A percentile compares a stretch with the other conserved stretches of the same genome.
Conservation (phyloP, 2,888 invertebrate species). For the Thymelicus acteon region DNA sequence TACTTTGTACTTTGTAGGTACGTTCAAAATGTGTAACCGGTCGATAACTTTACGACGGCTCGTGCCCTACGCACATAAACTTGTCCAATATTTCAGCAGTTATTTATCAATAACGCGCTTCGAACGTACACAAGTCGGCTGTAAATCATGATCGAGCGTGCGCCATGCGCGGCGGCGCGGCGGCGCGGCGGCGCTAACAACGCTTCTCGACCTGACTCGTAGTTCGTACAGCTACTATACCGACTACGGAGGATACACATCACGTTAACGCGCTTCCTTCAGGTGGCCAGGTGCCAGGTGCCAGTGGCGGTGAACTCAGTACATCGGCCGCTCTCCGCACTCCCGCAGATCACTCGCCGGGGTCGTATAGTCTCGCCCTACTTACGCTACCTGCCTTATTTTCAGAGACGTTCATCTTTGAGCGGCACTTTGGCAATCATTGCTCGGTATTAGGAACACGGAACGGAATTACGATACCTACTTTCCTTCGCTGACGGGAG, state of each 20-base stretch:
- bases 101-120: conserved; percentile 29
- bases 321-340: not conserved
- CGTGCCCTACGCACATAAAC: conserved; percentile 15
- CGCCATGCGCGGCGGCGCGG: not conserved
- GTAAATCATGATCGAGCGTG: conserved; percentile 29
- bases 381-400: conserved; percentile 7
- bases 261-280: conserved; percentile 23
- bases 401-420: conserved; percentile 6
- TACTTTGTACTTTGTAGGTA: no score
- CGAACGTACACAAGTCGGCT: conserved; percentile 12
- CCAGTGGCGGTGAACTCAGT: conserved; percentile 7
- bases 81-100: conserved; percentile 19
- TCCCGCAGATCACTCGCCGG: not conserved
- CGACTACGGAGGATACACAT: not conserved
- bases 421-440: conserved; percentile 6
- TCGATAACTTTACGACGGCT: not conserved
- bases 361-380: not conserved
- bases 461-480: conserved; percentile 1
- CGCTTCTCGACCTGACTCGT: no score
- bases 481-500: not conserved
- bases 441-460: conserved; percentile 15
- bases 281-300: conserved; percentile 16
- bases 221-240: no score
- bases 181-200: no score
- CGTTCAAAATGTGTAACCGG: not conserved